phyloP scores from a whole-genome alignment of 2,113 vertebrate genomes.

The Cavia aperea region DNA sequence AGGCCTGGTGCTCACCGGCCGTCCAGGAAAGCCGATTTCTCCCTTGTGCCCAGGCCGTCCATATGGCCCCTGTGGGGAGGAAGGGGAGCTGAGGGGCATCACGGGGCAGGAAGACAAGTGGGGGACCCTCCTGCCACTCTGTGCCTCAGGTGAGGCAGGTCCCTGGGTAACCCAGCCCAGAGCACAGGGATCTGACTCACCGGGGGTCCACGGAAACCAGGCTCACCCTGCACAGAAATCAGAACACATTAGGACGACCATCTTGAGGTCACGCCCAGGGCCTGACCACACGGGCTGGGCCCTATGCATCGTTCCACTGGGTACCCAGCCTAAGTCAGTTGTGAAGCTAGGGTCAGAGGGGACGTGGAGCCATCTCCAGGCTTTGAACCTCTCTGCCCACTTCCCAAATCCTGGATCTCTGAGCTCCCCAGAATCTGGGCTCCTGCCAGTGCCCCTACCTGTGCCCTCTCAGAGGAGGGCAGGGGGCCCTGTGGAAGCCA shows the following conservation, averaged over 20 bases:
- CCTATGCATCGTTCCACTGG: not conserved
- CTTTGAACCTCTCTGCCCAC: not conserved
- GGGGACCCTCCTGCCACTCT: not conserved
- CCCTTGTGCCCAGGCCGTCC: slow-evolving; percentile 87
- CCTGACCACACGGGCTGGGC: not conserved
- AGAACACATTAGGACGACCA: not conserved
- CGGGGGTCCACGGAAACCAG: slow-evolving; percentile 63
- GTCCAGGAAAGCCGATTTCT: slow-evolving; percentile 93
- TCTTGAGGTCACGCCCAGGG: not conserved
- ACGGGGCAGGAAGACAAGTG: not conserved
- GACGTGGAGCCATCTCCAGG: not conserved
- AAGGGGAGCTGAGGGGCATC: not conserved
- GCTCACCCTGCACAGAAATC: slow-evolving; percentile 58
- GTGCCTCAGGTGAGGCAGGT: not conserved
- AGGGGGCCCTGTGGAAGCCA: not conserved
- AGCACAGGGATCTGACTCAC: slow-evolving; percentile 28
- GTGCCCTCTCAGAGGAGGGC: not conserved
- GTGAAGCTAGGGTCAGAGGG: not conserved
- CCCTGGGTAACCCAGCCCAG: fast-evolving
- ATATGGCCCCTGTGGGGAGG: slow-evolving; percentile 77
- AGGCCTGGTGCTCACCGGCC: slow-evolving; percentile 82
- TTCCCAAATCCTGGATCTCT: not conserved
- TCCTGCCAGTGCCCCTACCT: not conserved
- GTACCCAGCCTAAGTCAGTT: not conserved
- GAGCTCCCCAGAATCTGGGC: not conserved